These are phyloP conservation scores for Eupithecia tripunctaria DNA, from an alignment of 2,888 invertebrate genomes.

Conservation along the genomic window DNA sequence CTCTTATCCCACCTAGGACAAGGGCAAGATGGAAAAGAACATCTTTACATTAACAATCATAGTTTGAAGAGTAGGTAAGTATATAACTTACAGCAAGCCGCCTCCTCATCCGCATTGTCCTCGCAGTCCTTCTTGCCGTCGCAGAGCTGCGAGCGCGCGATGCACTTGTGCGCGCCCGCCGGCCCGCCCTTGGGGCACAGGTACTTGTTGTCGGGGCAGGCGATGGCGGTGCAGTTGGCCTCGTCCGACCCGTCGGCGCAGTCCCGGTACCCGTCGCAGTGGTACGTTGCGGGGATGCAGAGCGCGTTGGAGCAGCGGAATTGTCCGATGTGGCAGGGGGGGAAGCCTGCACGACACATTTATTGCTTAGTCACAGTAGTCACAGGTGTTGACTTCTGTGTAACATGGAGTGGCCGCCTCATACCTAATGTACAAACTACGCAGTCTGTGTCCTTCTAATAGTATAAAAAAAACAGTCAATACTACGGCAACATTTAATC, in stretches of 20 bases:
- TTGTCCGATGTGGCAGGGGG: constrained; percentile 94
- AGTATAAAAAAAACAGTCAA: background rate
- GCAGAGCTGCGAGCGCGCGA: constrained; percentile 93
- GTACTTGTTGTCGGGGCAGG: constrained; percentile 96
- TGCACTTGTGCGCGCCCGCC: constrained; percentile 92
- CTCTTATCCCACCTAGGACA: no score
- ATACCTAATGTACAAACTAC: background rate
- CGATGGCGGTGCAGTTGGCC: constrained; percentile 92
- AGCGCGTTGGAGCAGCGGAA: constrained; percentile 96
- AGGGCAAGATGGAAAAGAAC: no score
- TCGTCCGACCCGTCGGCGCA: constrained; percentile 97
- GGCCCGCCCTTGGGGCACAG: constrained; percentile 91
- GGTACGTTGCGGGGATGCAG: constrained; percentile 95
- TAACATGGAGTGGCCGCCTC: background rate
- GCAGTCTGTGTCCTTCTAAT: background rate
- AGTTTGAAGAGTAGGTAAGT: background rate
- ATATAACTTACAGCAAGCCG: constrained; percentile 91
- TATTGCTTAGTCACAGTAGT: background rate
- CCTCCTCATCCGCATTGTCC: constrained; percentile 95
- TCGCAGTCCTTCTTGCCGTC: constrained; percentile 96
- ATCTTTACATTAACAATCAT: background rate
- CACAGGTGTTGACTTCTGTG: background rate
- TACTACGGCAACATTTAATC: background rate
- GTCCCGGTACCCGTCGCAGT: constrained; percentile 94
- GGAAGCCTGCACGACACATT: constrained; percentile 87